Evolutionary conservation across 1,140 invertebrate genomes (phyloP).

Genomic region (Sitophilus oryzae): DNA sequence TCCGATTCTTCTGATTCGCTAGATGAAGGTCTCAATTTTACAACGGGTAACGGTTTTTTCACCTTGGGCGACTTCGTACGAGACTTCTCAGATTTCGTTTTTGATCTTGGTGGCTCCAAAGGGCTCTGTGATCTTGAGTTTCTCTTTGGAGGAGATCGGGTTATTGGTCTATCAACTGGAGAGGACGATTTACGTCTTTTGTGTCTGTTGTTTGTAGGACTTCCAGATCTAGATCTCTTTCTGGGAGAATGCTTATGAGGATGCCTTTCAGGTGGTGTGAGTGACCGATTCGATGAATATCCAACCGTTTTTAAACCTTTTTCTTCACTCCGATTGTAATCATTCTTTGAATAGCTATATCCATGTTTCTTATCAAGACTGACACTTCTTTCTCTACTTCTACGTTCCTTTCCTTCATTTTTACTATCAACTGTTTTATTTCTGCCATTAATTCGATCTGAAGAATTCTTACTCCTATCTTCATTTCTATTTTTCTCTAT

Average conservation of each 20-base stretch:
- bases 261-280: constrained; percentile 1
- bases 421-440: neutral
- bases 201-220: neutral
- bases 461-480: neutral
- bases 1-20: constrained; percentile 53
- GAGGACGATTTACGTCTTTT: neutral
- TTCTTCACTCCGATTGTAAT: neutral
- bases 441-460: neutral
- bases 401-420: neutral
- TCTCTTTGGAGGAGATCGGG: constrained; percentile 10
- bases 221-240: constrained; percentile 20
- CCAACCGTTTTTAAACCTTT: neutral
- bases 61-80: constrained; percentile 20
- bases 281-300: constrained; percentile 1
- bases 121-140: constrained; percentile 8
- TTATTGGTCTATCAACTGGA: neutral
- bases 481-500: neutral
- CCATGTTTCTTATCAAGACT: constrained; percentile 1
- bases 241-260: constrained; percentile 3
- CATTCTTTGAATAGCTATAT: neutral
- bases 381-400: constrained; percentile 1
- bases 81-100: constrained; percentile 25
- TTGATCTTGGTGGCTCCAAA: constrained; percentile 33
- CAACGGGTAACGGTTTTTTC: constrained; percentile 48
- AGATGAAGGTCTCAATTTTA: constrained; percentile 57